These are phyloP conservation scores for Proales similis DNA, from an alignment of 1,140 invertebrate species.

Conservation along the genomic window DNA sequence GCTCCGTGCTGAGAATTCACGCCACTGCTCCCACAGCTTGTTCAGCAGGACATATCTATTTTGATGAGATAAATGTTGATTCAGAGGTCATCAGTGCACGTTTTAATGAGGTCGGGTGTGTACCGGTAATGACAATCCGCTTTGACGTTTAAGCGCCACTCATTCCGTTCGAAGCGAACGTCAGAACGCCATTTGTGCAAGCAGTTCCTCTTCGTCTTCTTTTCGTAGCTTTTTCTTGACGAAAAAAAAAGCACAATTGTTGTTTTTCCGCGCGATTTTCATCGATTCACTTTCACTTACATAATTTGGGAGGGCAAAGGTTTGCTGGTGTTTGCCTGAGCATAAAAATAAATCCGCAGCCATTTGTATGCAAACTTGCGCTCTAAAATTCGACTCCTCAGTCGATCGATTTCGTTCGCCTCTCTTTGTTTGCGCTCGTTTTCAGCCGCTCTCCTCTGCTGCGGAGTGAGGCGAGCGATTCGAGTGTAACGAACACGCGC, in stretches of 20 bases:
- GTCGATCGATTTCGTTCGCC: background rate
- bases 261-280: too few relatives aligned
- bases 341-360: conserved; percentile 3
- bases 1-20: too few relatives aligned
- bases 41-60: conserved; percentile 13
- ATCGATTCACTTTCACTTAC: too few relatives aligned
- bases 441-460: conserved; percentile 15
- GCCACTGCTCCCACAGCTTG: conserved; percentile 17
- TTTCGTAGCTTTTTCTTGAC: conserved; percentile 3
- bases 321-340: background rate
- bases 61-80: background rate
- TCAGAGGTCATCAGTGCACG: background rate
- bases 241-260: background rate
- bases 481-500: too few relatives aligned
- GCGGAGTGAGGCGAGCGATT: conserved; percentile 1
- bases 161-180: conserved; percentile 7
- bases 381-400: background rate
- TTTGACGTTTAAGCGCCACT: conserved; percentile 36
- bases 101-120: background rate
- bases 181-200: conserved; percentile 12
- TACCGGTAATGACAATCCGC: conserved; percentile 29
- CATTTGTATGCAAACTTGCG: conserved; percentile 31
- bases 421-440: conserved; percentile 8
- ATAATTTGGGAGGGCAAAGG: conserved; percentile 7
- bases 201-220: background rate